phyloP scores from a whole-genome alignment of 1,140 invertebrate genomes.

The Coenobita brevimanus region DNA sequence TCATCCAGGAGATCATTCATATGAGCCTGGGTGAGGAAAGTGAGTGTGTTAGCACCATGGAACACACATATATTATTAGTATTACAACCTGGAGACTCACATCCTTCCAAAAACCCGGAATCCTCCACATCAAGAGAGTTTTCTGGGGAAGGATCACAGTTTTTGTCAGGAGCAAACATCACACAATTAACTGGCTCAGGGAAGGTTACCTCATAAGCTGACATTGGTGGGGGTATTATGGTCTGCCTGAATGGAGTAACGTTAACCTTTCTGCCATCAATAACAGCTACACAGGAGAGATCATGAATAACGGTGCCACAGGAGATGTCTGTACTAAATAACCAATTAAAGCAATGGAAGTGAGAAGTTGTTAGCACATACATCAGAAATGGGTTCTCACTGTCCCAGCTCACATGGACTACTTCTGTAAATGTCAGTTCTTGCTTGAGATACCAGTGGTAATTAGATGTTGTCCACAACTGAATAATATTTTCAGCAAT shows the following conservation, averaged over 20 bases:
- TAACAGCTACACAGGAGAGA: slow-evolving; percentile 78
- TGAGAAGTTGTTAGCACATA: slow-evolving; percentile 31
- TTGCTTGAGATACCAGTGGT: slow-evolving; percentile 94
- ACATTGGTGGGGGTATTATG: slow-evolving; percentile 89
- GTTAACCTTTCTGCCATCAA: slow-evolving; percentile 83
- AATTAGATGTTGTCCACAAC: slow-evolving; percentile 88
- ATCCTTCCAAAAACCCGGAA: slow-evolving; percentile 71
- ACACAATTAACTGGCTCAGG: slow-evolving; percentile 78
- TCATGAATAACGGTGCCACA: slow-evolving; percentile 20
- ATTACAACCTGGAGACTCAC: slow-evolving; percentile 72
- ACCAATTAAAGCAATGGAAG: slow-evolving; percentile 36
- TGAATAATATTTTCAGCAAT: slow-evolving; percentile 76
- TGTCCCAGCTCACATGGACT: slow-evolving; percentile 74
- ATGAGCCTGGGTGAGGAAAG: slow-evolving; percentile 45
- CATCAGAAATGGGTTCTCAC: slow-evolving; percentile 75
- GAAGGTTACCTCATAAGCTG: slow-evolving; percentile 78
- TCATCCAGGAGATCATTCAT: slow-evolving; percentile 25
- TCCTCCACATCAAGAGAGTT: slow-evolving; percentile 67
- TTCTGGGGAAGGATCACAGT: slow-evolving; percentile 73
- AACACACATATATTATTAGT: slow-evolving; percentile 68
- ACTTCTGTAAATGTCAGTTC: slow-evolving; percentile 78
- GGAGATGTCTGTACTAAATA: slow-evolving; percentile 19
- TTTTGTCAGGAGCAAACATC: slow-evolving; percentile 75
- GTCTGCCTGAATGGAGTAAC: slow-evolving; percentile 83
- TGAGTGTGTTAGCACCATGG: slow-evolving; percentile 60